A percentile compares a stretch with the other conserved stretches of the same genome.
These are phyloP conservation scores for Caligus rogercresseyi DNA, from an alignment of 1,140 invertebrate species.

Conservation along the genomic window DNA sequence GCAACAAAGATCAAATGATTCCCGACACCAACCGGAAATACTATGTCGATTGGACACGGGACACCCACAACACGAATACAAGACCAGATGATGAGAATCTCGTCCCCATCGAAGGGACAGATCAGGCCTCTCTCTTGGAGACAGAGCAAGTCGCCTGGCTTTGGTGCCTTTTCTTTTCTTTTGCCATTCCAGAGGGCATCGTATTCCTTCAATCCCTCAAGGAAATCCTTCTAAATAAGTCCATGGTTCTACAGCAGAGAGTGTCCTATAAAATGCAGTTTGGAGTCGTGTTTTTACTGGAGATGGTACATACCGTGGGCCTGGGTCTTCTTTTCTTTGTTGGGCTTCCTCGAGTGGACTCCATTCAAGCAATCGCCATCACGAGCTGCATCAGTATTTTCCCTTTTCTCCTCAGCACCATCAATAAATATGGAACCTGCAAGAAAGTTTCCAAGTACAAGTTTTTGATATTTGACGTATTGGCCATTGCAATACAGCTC, in stretches of 20 bases:
- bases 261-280: constrained; percentile 35
- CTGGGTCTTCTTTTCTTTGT: constrained; percentile 62
- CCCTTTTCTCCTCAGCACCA: constrained; percentile 31
- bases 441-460: not conserved
- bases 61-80: too few species aligned
- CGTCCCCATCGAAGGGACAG: not conserved
- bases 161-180: constrained; percentile 73
- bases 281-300: constrained; percentile 52
- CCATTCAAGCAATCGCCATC: constrained; percentile 75
- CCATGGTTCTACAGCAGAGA: not conserved
- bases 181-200: constrained; percentile 57
- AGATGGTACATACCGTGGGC: constrained; percentile 68
- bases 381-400: constrained; percentile 85
- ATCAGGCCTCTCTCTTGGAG: constrained; percentile 29
- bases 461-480: not conserved
- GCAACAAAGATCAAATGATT: not conserved
- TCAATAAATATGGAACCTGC: not conserved
- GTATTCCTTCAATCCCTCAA: constrained; percentile 60
- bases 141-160: constrained; percentile 74
- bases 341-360: constrained; percentile 71
- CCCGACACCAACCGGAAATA: not conserved
- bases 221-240: constrained; percentile 65
- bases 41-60: not conserved
- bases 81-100: not conserved
- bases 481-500: not conserved